Evolutionary conservation across 2,888 invertebrate species (phyloP).

Genomic region (Leptogaster cylindrica): DNA sequence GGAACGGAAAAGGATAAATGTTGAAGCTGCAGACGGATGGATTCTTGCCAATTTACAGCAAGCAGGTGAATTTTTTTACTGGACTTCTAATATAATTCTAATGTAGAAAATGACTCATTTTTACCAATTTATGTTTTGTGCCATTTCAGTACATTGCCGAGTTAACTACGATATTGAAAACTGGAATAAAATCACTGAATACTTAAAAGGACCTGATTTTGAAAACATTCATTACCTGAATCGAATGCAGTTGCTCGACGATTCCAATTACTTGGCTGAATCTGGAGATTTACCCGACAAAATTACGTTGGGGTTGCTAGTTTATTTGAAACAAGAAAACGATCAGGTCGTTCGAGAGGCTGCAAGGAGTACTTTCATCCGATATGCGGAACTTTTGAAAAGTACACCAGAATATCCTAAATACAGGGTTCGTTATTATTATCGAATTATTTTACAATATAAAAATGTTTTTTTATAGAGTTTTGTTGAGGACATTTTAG

Average conservation of each 20-base stretch:
- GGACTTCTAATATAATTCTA: neutral
- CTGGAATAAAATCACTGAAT: slow-evolving; percentile 32
- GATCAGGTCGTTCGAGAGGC: slow-evolving; percentile 66
- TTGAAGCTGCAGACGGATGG: slow-evolving; percentile 11
- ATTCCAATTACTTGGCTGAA: slow-evolving; percentile 68
- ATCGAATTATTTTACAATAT: neutral
- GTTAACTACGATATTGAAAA: slow-evolving; percentile 41
- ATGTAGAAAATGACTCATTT: neutral
- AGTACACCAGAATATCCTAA: neutral
- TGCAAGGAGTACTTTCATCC: slow-evolving; percentile 56
- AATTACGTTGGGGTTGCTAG: slow-evolving; percentile 61
- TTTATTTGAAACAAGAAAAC: slow-evolving; percentile 66
- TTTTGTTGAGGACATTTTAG: slow-evolving; percentile 8
- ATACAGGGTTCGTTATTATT: neutral
- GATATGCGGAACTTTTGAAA: slow-evolving; percentile 14
- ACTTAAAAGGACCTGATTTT: slow-evolving; percentile 34
- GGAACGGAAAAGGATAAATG: neutral
- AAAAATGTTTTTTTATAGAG: neutral
- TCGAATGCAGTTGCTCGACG: slow-evolving; percentile 75
- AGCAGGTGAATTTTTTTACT: neutral
- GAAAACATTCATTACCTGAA: slow-evolving; percentile 61
- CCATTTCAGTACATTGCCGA: neutral
- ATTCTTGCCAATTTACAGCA: slow-evolving; percentile 20
- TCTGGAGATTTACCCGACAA: slow-evolving; percentile 64
- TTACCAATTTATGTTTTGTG: neutral